Conservation (phyloP, 1,140 invertebrate genomes). For the Phenacoccus solenopsis region DNA sequence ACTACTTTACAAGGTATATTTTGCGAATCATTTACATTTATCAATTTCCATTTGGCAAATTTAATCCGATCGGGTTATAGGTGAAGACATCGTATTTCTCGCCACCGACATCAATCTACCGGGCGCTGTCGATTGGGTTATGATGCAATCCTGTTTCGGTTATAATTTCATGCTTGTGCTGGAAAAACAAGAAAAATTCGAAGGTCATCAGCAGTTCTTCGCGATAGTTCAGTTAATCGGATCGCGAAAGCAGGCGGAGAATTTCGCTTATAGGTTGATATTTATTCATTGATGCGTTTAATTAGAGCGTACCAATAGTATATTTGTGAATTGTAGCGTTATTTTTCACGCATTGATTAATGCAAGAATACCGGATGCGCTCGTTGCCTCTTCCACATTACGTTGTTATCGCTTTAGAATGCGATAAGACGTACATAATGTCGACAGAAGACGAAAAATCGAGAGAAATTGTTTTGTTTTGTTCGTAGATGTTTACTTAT, state of each 20-base stretch:
- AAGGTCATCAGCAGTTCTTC: constrained; percentile 97
- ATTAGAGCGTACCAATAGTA: too few relatives aligned
- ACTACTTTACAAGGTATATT: constrained; percentile 74
- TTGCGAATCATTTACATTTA: background rate
- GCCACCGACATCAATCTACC: constrained; percentile 99
- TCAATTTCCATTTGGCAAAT: constrained; percentile 17
- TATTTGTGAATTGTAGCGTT: too few relatives aligned
- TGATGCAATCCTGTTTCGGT: constrained; percentile 99
- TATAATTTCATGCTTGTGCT: constrained; percentile 99
- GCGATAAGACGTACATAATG: too few relatives aligned
- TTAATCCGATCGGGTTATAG: constrained; percentile 32
- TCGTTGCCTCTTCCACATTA: too few relatives aligned
- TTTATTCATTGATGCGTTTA: background rate
- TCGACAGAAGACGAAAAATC: too few relatives aligned
- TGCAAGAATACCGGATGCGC: too few relatives aligned
- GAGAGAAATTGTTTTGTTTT: too few relatives aligned
- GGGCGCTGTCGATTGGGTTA: constrained; percentile 99
- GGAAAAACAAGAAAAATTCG: constrained; percentile 97
- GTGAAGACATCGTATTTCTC: constrained; percentile 98
- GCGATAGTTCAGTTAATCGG: constrained; percentile 99
- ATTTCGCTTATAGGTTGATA: constrained; percentile 85
- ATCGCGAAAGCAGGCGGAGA: constrained; percentile 95
- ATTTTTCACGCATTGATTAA: too few relatives aligned
- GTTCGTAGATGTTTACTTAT: too few relatives aligned
- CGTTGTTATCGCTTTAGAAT: too few relatives aligned